phyloP scores from a whole-genome alignment of 2,888 invertebrate genomes.

The Pseudococcus jackbeardsleyi region DNA sequence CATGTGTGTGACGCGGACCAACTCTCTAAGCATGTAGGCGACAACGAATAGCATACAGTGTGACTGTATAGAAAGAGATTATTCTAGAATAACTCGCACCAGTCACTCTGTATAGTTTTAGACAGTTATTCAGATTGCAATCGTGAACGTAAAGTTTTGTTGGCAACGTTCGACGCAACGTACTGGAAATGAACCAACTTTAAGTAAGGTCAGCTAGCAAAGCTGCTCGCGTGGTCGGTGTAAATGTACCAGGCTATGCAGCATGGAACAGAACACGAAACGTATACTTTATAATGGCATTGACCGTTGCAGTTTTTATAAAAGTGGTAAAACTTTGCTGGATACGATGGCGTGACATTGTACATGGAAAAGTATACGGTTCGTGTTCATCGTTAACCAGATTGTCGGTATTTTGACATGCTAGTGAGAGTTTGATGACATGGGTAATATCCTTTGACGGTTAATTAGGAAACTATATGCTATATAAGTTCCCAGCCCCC shows the following conservation, averaged over 20 bases:
- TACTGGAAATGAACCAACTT: constrained; percentile 41
- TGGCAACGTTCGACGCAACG: neutral
- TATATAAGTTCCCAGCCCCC: neutral
- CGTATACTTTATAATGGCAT: constrained; percentile 31
- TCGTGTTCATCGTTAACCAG: neutral
- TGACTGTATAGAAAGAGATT: neutral
- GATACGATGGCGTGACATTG: constrained; percentile 24
- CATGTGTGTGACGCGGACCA: neutral
- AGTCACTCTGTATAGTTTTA: neutral
- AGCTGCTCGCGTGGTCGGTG: neutral
- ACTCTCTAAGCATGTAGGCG: neutral
- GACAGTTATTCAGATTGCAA: constrained; percentile 1
- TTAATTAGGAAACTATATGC: constrained; percentile 15
- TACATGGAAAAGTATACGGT: constrained; percentile 20
- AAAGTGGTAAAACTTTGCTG: neutral
- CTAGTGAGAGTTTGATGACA: neutral
- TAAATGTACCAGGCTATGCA: neutral
- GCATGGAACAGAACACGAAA: neutral
- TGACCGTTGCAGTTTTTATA: constrained; percentile 2
- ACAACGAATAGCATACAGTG: neutral
- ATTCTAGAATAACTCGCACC: constrained; percentile 13
- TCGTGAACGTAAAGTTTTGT: neutral
- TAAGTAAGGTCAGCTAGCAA: constrained; percentile 34
- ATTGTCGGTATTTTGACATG: neutral
- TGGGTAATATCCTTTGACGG: neutral